Conservation (phyloP, 2,113 vertebrate species). For the Tinamus guttatus region DNA sequence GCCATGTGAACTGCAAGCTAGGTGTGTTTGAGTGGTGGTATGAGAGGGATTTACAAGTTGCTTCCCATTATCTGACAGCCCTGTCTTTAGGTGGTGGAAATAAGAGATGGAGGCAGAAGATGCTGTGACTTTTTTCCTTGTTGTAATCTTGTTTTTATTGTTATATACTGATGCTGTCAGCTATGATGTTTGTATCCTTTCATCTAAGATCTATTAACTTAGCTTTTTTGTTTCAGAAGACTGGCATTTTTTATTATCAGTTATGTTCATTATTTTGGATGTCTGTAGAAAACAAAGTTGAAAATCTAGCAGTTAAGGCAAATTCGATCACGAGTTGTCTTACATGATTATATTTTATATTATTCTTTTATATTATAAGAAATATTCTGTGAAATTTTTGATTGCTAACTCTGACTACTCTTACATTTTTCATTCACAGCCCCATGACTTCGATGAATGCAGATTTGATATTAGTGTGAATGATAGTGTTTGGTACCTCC, state of each 20-base stretch:
- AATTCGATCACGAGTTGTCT: background rate
- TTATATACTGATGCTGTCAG: background rate
- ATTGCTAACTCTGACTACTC: conserved; percentile 30
- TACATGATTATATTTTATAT: background rate
- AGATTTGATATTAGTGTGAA: conserved; percentile 98
- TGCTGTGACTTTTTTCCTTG: background rate
- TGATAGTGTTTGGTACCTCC: conserved; percentile 97
- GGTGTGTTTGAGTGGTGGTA: background rate
- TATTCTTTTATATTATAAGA: background rate
- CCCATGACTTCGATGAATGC: conserved; percentile 98
- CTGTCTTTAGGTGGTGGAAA: background rate
- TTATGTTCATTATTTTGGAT: background rate
- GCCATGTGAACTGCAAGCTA: background rate
- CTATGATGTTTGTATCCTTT: background rate
- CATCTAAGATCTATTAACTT: background rate
- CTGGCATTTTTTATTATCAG: background rate
- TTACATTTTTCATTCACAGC: conserved; percentile 76
- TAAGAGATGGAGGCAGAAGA: background rate
- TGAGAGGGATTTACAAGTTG: background rate
- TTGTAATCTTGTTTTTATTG: background rate
- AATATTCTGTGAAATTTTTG: background rate
- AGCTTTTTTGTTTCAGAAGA: background rate
- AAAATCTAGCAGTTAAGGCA: background rate
- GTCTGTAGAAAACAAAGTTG: background rate
- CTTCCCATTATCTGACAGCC: background rate